Conservation (phyloP, 2,113 vertebrate genomes). For the Geothlypis trichas region DNA sequence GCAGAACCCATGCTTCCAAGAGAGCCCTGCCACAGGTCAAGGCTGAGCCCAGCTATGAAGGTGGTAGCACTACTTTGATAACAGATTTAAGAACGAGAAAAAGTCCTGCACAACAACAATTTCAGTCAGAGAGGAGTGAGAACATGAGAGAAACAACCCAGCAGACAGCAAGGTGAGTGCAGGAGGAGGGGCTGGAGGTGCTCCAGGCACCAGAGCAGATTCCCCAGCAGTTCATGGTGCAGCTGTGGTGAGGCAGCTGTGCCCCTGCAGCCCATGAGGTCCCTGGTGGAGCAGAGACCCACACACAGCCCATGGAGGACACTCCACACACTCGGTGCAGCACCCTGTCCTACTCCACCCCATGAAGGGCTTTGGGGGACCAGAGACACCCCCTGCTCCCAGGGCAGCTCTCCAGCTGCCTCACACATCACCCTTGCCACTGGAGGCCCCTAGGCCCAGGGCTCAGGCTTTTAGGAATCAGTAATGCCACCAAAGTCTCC, state of each 20-base stretch:
- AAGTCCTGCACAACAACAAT: not conserved
- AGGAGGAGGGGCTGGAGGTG: not conserved
- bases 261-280: not conserved
- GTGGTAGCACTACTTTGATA: not conserved
- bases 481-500: not conserved
- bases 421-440: not conserved
- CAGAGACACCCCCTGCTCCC: fast-evolving
- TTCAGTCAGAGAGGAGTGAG: not conserved
- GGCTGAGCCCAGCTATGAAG: not conserved
- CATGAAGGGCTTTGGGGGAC: not conserved
- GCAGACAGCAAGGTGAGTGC: not conserved
- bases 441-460: not conserved
- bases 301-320: not conserved
- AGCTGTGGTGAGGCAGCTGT: not conserved
- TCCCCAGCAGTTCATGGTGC: not conserved
- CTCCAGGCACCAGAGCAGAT: not conserved
- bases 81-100: not conserved
- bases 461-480: fast-evolving
- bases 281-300: not conserved
- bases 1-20: not conserved
- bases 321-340: fast-evolving
- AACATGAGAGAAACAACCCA: not conserved
- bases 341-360: not conserved
- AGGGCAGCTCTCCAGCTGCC: not conserved
- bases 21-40: no score